These are phyloP conservation scores for Trilocha varians DNA, from an alignment of 2,888 invertebrate species.

Conservation along the genomic window DNA sequence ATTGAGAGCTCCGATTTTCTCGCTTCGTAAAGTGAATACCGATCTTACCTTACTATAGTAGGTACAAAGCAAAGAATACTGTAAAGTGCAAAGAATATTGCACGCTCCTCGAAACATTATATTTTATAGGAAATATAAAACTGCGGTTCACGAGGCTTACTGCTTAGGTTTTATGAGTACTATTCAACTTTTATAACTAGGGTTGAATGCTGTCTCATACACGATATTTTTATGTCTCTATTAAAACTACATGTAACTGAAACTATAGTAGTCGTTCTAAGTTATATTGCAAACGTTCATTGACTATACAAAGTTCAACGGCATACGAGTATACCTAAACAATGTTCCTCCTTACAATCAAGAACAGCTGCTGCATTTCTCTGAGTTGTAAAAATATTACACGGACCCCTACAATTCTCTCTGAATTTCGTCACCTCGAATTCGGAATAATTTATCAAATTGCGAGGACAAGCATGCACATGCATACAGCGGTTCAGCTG, in stretches of 20 bases:
- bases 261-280: neutral
- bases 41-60: slow-evolving; percentile 32
- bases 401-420: neutral
- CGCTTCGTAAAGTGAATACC: slow-evolving; percentile 42
- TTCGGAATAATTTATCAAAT: slow-evolving; percentile 66
- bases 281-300: neutral
- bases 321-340: neutral
- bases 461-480: slow-evolving; percentile 48
- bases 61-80: slow-evolving; percentile 22
- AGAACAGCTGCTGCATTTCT: neutral
- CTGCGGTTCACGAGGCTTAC: slow-evolving; percentile 21
- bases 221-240: neutral
- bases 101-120: slow-evolving; percentile 22
- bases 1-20: slow-evolving; percentile 34
- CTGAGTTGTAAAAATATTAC: neutral
- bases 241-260: neutral
- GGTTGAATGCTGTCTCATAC: slow-evolving; percentile 19
- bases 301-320: neutral
- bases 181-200: slow-evolving; percentile 24
- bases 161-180: slow-evolving; percentile 25
- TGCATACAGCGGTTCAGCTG: slow-evolving; percentile 56
- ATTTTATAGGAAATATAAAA: slow-evolving; percentile 32
- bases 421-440: slow-evolving; percentile 45
- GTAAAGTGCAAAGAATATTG: slow-evolving; percentile 25
- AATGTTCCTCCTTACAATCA: neutral